A percentile compares a stretch with the other conserved stretches of the same genome.
phyloP scores from a whole-genome alignment of 1,140 invertebrate species.

The Drosophila paulistorum region DNA sequence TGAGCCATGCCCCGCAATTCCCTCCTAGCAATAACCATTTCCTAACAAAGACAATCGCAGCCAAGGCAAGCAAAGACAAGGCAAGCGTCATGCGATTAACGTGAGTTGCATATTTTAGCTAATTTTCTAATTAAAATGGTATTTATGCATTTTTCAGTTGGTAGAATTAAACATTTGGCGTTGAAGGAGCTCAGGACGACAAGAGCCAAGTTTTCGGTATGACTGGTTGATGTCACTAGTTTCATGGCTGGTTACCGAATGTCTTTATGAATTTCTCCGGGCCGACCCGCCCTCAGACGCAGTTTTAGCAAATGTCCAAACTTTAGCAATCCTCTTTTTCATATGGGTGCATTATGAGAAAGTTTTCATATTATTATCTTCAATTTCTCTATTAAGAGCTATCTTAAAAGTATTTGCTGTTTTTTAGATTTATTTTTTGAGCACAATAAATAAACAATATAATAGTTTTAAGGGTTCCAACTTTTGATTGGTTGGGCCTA shows the following conservation, averaged over 20 bases:
- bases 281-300: no score
- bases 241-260: not conserved
- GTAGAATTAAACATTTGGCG: slow-evolving; percentile 61
- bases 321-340: no score
- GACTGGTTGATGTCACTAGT: not conserved
- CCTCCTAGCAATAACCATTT: slow-evolving; percentile 37
- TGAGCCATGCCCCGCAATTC: slow-evolving; percentile 33
- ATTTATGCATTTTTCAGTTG: slow-evolving; percentile 81
- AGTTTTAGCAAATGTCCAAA: no score
- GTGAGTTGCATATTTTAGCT: slow-evolving; percentile 82
- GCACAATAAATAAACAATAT: no score
- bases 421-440: no score
- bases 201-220: not conserved
- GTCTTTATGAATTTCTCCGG: no score
- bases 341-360: no score
- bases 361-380: no score
- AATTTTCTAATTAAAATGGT: slow-evolving; percentile 82
- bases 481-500: no score
- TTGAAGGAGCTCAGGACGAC: slow-evolving; percentile 11
- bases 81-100: slow-evolving; percentile 75
- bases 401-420: no score
- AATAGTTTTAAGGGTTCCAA: no score
- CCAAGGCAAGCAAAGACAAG: slow-evolving; percentile 17
- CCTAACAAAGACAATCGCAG: slow-evolving; percentile 14
- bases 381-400: no score